These are phyloP conservation scores for Brachyptera putata DNA, from an alignment of 2,888 invertebrate species.

Conservation along the genomic window DNA sequence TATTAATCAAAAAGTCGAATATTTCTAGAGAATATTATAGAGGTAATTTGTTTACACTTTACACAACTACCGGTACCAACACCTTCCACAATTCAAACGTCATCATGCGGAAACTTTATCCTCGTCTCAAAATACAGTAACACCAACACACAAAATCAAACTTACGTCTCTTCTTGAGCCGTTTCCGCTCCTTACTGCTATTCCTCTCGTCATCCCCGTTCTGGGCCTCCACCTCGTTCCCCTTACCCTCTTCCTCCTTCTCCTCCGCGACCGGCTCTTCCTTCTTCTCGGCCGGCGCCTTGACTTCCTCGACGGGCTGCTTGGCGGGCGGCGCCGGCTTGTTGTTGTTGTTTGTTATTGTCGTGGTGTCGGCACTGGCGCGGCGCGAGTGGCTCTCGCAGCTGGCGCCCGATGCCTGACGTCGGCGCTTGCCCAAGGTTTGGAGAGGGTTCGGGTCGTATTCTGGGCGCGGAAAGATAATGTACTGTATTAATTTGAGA, in stretches of 20 bases:
- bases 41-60: too few species aligned
- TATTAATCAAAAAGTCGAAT: too few species aligned
- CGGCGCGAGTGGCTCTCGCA: conserved; percentile 49
- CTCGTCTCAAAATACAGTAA: too few species aligned
- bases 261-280: conserved; percentile 40
- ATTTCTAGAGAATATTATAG: too few species aligned
- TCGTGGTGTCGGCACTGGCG: conserved; percentile 18
- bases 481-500: not conserved
- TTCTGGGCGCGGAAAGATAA: conserved; percentile 53
- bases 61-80: too few species aligned
- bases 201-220: not conserved
- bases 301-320: conserved; percentile 20
- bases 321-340: not conserved
- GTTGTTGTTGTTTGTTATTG: conserved; percentile 30
- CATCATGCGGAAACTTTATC: too few species aligned
- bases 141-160: too few species aligned
- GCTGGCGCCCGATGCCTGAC: conserved; percentile 61
- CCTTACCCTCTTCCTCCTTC: conserved; percentile 44
- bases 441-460: conserved; percentile 78
- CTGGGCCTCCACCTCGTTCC: not conserved
- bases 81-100: too few species aligned
- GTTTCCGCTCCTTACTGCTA: conserved; percentile 48
- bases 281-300: conserved; percentile 18
- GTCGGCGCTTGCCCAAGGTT: conserved; percentile 69
- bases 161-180: conserved; percentile 61